A percentile compares a stretch with the other conserved stretches of the same genome.
These are phyloP conservation scores for Clarias macrocephalus DNA, from an alignment of 2,113 vertebrate species.

Conservation along the genomic window DNA sequence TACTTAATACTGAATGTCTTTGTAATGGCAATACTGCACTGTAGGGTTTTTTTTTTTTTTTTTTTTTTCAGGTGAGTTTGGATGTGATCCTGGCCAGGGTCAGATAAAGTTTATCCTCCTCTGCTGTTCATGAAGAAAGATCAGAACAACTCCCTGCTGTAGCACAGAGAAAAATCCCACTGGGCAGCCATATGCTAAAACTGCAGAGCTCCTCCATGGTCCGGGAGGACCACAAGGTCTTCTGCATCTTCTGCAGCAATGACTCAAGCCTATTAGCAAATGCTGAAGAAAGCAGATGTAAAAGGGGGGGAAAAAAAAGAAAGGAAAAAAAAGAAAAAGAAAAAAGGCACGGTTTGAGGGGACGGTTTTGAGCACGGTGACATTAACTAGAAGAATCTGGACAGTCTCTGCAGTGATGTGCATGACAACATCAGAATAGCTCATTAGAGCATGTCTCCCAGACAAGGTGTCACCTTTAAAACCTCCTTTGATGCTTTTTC, in stretches of 20 bases:
- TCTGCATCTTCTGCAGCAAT: constrained; percentile 40
- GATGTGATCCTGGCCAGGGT: constrained; percentile 27
- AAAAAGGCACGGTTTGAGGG: constrained; percentile 1
- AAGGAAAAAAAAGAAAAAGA: background rate
- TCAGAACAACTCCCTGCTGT: constrained; percentile 44
- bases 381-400: constrained; percentile 38
- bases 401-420: constrained; percentile 36
- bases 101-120: constrained; percentile 49
- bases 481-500: constrained; percentile 36
- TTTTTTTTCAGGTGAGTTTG: background rate
- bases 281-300: background rate
- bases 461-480: constrained; percentile 46
- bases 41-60: background rate
- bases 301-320: background rate
- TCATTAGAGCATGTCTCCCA: constrained; percentile 53
- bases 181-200: constrained; percentile 53
- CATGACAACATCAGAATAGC: constrained; percentile 28
- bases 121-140: constrained; percentile 32
- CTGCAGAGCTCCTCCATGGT: constrained; percentile 46
- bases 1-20: constrained; percentile 2
- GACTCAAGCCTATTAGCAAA: constrained; percentile 28
- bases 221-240: constrained; percentile 57
- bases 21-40: background rate
- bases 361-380: constrained; percentile 28
- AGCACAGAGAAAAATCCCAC: constrained; percentile 46